A percentile compares a stretch with the other conserved stretches of the same genome.
phyloP scores from a whole-genome alignment of 2,888 invertebrate genomes.

The Leptinotarsa tumamoca region DNA sequence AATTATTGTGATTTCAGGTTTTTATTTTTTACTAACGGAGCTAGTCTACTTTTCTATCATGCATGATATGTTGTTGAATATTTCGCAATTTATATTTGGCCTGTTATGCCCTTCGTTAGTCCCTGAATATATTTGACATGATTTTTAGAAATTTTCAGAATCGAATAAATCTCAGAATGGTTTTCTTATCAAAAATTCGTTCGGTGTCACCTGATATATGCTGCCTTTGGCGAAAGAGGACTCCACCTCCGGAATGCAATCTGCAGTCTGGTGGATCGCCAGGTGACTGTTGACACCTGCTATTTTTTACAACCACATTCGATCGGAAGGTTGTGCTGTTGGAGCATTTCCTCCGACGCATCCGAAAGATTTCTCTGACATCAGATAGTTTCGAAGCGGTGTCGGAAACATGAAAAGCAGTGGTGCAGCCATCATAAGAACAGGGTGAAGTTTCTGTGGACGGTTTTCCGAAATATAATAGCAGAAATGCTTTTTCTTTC shows the following conservation, averaged over 20 bases:
- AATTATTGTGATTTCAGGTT: too few species aligned
- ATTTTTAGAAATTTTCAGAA: too few species aligned
- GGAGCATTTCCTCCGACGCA: conserved; percentile 21
- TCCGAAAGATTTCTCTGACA: conserved; percentile 19
- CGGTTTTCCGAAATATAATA: too few species aligned
- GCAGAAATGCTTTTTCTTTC: neutral
- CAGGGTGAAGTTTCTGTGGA: too few species aligned
- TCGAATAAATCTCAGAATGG: too few species aligned
- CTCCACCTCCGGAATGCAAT: conserved; percentile 25
- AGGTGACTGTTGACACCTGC: conserved; percentile 53
- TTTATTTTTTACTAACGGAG: too few species aligned
- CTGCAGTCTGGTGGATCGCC: conserved; percentile 39
- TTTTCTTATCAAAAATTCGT: too few species aligned
- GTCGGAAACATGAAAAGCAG: neutral
- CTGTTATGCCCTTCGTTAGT: too few species aligned
- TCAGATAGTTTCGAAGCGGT: neutral
- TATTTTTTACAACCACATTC: conserved; percentile 51
- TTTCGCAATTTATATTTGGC: too few species aligned
- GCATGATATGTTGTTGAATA: too few species aligned
- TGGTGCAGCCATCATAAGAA: neutral
- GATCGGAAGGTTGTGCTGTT: conserved; percentile 35
- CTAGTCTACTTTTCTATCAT: too few species aligned
- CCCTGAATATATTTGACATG: too few species aligned
- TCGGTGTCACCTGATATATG: neutral
- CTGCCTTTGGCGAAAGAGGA: conserved; percentile 16